A percentile compares a stretch with the other conserved stretches of the same genome.
Evolutionary conservation across 2,113 vertebrate genomes (phyloP).

Genomic region (Craseonycteris thonglongyai): DNA sequence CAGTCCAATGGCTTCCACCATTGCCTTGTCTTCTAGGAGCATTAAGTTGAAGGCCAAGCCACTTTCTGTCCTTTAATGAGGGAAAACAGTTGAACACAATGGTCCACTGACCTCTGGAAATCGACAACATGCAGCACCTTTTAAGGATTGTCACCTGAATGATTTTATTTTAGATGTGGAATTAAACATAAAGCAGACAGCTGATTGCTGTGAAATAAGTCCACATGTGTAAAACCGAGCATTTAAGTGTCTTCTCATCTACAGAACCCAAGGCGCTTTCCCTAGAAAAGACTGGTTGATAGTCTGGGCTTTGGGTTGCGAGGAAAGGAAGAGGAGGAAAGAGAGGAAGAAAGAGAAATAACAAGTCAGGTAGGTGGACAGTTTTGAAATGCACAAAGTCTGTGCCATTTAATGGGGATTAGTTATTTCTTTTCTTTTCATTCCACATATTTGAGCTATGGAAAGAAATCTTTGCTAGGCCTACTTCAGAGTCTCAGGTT

Average conservation of each 20-base stretch:
- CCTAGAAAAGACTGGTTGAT: not conserved
- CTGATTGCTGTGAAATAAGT: conserved; percentile 1
- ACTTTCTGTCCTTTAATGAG: not conserved
- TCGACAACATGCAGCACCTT: not conserved
- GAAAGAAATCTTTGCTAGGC: conserved; percentile 3
- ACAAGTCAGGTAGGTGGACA: not conserved
- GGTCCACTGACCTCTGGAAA: not conserved
- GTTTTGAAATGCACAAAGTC: not conserved
- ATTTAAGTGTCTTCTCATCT: not conserved
- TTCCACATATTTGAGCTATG: not conserved
- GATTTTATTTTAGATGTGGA: conserved; percentile 30
- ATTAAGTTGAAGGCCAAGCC: not conserved
- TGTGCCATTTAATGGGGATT: not conserved
- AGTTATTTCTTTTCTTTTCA: not conserved
- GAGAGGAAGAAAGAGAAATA: not conserved
- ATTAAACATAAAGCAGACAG: conserved; percentile 34
- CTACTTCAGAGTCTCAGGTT: not conserved
- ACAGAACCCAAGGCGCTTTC: not conserved
- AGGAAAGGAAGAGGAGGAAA: not conserved
- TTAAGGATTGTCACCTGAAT: not conserved
- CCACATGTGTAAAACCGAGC: not conserved
- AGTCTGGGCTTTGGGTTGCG: not conserved
- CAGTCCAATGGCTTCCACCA: not conserved
- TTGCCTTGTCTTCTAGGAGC: not conserved
- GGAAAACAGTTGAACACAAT: not conserved